Conservation (phyloP, 1,140 invertebrate species). For the Rhopalosiphum padi region DNA sequence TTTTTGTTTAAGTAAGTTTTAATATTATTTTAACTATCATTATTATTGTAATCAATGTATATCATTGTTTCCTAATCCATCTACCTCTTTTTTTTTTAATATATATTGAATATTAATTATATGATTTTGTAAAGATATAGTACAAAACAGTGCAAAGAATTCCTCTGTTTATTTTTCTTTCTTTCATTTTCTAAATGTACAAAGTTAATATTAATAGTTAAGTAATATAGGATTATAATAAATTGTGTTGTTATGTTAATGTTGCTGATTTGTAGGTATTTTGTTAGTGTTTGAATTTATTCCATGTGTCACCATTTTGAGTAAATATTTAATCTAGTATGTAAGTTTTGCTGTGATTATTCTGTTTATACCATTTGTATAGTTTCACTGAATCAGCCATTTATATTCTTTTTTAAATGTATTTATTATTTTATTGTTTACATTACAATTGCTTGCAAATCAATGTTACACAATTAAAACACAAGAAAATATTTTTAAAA, state of each 20-base stretch:
- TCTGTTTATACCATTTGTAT: conserved; percentile 50
- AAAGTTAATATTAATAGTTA: conserved; percentile 49
- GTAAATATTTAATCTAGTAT: conserved; percentile 56
- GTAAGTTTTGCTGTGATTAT: conserved; percentile 58
- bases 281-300: conserved; percentile 56
- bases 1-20: conserved; percentile 49
- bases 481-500: conserved; percentile 17
- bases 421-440: conserved; percentile 49
- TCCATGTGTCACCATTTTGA: conserved; percentile 56
- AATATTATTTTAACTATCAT: conserved; percentile 43
- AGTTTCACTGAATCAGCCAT: conserved; percentile 55
- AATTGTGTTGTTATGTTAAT: conserved; percentile 52
- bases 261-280: conserved; percentile 48
- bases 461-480: conserved; percentile 41
- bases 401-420: conserved; percentile 48
- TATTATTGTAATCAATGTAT: conserved; percentile 37
- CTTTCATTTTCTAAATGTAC: conserved; percentile 51
- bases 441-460: conserved; percentile 37
- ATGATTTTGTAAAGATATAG: conserved; percentile 52
- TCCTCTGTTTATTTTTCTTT: conserved; percentile 50
- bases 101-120: conserved; percentile 33
- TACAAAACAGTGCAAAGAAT: conserved; percentile 56
- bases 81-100: conserved; percentile 47
- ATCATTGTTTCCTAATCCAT: conserved; percentile 50
- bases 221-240: conserved; percentile 44